These are phyloP conservation scores for Ceratoteleas bidentatus DNA, from an alignment of 1,140 invertebrate species.

Conservation along the genomic window DNA sequence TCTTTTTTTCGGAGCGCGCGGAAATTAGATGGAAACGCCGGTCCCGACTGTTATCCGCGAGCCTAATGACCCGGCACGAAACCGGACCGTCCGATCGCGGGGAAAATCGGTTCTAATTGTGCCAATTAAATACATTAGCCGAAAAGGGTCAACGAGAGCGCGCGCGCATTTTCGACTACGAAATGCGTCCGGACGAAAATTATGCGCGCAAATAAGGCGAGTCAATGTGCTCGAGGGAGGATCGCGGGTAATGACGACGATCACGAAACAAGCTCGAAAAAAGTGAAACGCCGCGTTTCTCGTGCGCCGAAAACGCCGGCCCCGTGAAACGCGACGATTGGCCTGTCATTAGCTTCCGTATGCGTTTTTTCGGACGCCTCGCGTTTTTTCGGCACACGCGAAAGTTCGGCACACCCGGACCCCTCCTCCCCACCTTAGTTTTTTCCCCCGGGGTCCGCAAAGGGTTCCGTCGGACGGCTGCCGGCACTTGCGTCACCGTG, in stretches of 20 bases:
- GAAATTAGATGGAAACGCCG: slow-evolving; percentile 26
- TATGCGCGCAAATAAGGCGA: slow-evolving; percentile 28
- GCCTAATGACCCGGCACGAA: slow-evolving; percentile 8
- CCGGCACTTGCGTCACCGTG: slow-evolving; percentile 54
- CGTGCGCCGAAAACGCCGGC: slow-evolving; percentile 20
- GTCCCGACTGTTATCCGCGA: neutral
- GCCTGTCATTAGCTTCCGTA: slow-evolving; percentile 55
- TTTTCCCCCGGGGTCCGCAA: too few relatives aligned
- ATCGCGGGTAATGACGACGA: slow-evolving; percentile 49
- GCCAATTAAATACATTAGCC: slow-evolving; percentile 45
- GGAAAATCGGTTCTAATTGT: slow-evolving; percentile 40
- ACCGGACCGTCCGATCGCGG: neutral
- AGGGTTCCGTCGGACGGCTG: slow-evolving; percentile 22
- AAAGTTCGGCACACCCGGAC: slow-evolving; percentile 16
- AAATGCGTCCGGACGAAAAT: slow-evolving; percentile 2
- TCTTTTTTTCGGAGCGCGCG: slow-evolving; percentile 20
- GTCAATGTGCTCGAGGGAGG: slow-evolving; percentile 26
- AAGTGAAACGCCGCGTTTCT: neutral
- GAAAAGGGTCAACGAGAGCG: slow-evolving; percentile 33
- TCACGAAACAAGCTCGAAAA: slow-evolving; percentile 31
- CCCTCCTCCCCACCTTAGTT: neutral
- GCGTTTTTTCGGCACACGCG: slow-evolving; percentile 51
- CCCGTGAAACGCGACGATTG: slow-evolving; percentile 49
- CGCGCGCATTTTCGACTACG: neutral
- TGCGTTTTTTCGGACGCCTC: slow-evolving; percentile 11